Conservation (phyloP, 1,140 invertebrate genomes). For the Procambarus clarkii region DNA sequence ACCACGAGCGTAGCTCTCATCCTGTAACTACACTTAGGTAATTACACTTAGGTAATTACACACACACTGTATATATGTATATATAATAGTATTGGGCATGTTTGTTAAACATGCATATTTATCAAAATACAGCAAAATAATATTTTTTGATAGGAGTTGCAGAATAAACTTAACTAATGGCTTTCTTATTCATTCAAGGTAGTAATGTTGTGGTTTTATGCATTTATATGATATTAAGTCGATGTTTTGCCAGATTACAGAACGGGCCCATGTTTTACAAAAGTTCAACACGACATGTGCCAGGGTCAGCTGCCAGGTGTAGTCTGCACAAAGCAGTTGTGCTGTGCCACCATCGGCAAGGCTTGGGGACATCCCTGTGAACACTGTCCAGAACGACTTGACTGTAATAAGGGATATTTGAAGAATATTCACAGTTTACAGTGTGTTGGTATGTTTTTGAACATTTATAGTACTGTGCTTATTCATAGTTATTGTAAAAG, state of each 20-base stretch:
- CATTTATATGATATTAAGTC: background rate
- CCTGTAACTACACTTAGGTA: too few species aligned
- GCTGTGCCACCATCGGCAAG: constrained; percentile 92
- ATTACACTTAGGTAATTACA: too few species aligned
- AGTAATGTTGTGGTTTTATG: background rate
- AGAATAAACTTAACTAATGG: too few species aligned
- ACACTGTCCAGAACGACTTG: constrained; percentile 85
- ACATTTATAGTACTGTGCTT: too few species aligned
- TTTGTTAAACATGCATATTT: too few species aligned
- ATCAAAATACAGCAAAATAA: too few species aligned
- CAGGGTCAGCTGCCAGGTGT: constrained; percentile 89
- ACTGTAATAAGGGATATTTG: constrained; percentile 89
- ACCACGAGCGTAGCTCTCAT: too few species aligned
- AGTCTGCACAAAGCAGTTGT: constrained; percentile 91
- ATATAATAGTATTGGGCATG: too few species aligned
- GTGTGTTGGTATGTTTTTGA: constrained; percentile 86
- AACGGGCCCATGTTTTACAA: constrained; percentile 91
- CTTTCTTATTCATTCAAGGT: too few species aligned
- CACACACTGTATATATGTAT: too few species aligned
- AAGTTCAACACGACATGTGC: constrained; percentile 87
- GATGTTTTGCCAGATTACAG: constrained; percentile 81
- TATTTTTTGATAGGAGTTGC: too few species aligned
- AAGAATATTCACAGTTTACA: constrained; percentile 87
- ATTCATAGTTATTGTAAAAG: too few species aligned
- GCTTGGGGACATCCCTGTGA: constrained; percentile 95